Percentiles rank a stretch among this genome's conserved stretches.
phyloP scores from a whole-genome alignment of 2,113 vertebrate genomes.

The Aepyceros melampus region DNA sequence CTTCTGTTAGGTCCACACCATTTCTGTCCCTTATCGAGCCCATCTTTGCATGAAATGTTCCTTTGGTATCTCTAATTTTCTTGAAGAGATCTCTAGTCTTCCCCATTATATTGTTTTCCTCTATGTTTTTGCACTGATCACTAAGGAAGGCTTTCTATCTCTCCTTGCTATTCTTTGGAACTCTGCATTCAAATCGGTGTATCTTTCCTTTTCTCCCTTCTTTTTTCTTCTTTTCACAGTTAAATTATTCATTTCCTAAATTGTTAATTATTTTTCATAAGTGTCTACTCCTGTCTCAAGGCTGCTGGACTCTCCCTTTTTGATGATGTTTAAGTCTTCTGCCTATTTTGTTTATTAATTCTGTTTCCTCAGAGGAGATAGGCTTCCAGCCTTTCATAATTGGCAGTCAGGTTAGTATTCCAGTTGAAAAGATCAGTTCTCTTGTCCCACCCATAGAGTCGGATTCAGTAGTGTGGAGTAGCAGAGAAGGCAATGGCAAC shows the following conservation, averaged over 20 bases:
- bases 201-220: neutral
- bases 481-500: too few species aligned
- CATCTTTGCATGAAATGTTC: neutral
- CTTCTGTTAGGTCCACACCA: too few species aligned
- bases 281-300: neutral
- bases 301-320: neutral
- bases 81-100: neutral
- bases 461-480: neutral
- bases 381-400: neutral
- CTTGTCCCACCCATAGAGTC: neutral
- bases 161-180: neutral
- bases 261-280: neutral
- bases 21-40: too few species aligned
- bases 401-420: neutral
- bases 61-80: neutral
- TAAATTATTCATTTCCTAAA: neutral
- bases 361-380: neutral
- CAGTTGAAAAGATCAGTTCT: neutral
- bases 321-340: neutral
- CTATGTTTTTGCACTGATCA: neutral
- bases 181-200: neutral
- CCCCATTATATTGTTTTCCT: neutral
- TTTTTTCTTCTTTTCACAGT: neutral
- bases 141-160: neutral
- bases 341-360: neutral